Conservation (phyloP, 2,113 vertebrate species). For the Neotoma lepida region DNA sequence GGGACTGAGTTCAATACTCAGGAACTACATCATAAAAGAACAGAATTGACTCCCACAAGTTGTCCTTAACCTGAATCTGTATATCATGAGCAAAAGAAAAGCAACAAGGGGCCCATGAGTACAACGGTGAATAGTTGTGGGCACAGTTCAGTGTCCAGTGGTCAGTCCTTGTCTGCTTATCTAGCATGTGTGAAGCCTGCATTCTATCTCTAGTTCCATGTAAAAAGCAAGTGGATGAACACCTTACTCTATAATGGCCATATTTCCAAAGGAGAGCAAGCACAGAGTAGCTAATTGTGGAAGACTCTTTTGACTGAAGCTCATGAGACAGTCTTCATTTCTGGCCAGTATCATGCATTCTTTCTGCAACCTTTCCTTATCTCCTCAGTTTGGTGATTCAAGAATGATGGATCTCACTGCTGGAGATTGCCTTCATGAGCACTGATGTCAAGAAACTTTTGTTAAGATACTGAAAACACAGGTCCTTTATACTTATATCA, state of each 20-base stretch:
- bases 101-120: background rate
- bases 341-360: background rate
- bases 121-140: background rate
- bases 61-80: background rate
- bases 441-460: accelerated
- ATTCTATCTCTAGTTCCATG: background rate
- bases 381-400: background rate
- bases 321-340: background rate
- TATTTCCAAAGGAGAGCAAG: background rate
- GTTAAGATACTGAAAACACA: background rate
- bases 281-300: background rate
- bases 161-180: background rate
- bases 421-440: background rate
- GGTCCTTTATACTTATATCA: background rate
- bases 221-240: background rate
- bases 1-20: background rate
- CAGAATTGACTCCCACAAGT: background rate
- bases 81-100: background rate
- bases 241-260: background rate
- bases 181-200: background rate
- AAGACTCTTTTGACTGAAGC: background rate
- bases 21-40: background rate
- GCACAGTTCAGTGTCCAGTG: background rate
- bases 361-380: background rate
- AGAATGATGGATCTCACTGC: background rate